phyloP scores from a whole-genome alignment of 1,140 invertebrate species.

The Oncopeltus fasciatus region DNA sequence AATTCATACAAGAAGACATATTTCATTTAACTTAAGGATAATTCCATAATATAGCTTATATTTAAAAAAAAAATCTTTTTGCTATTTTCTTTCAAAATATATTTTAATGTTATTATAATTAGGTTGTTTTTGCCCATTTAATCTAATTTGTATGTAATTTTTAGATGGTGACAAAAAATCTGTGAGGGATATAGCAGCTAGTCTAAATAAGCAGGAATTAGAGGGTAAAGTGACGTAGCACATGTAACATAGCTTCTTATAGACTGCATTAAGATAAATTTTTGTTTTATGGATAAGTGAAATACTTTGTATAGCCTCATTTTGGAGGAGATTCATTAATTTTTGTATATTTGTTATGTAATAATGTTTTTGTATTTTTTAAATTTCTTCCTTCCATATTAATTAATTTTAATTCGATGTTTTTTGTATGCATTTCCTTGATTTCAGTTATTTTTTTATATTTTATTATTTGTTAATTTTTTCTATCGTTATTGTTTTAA shows the following conservation, averaged over 20 bases:
- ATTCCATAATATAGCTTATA: too few relatives aligned
- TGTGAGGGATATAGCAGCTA: constrained; percentile 9
- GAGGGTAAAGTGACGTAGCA: background rate
- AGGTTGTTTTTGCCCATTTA: too few relatives aligned
- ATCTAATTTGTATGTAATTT: too few relatives aligned
- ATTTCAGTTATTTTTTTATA: constrained; percentile 4
- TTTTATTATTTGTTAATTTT: constrained; percentile 3
- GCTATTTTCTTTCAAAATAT: too few relatives aligned
- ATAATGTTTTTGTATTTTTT: background rate
- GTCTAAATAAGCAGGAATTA: constrained; percentile 6
- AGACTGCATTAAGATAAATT: background rate
- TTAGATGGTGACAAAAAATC: constrained; percentile 11
- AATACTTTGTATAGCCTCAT: background rate
- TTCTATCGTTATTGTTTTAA: background rate
- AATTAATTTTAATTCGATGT: background rate
- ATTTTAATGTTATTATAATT: too few relatives aligned
- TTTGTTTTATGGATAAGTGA: background rate
- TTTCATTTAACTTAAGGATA: too few relatives aligned
- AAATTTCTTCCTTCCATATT: constrained; percentile 4
- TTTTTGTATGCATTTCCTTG: background rate
- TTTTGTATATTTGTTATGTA: background rate
- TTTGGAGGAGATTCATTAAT: background rate
- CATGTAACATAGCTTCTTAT: background rate
- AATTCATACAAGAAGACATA: too few relatives aligned
- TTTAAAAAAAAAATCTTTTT: too few relatives aligned